A percentile compares a stretch with the other conserved stretches of the same genome.
Conservation (phyloP, 2,888 invertebrate genomes). For the Pyrrhia umbra region DNA sequence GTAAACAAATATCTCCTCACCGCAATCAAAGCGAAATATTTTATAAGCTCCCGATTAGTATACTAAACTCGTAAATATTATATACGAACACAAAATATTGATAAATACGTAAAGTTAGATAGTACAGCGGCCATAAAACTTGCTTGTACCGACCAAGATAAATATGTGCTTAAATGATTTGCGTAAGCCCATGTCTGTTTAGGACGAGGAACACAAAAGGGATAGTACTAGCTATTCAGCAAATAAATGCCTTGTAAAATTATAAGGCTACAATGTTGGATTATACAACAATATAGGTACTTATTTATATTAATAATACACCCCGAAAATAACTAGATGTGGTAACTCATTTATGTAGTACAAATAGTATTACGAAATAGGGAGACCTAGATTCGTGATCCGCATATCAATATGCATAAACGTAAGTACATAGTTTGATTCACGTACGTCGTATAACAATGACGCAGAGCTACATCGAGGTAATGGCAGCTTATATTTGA, state of each 20-base stretch:
- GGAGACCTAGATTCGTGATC: conserved; percentile 35
- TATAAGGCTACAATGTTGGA: conserved; percentile 24
- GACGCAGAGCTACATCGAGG: background rate
- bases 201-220: conserved; percentile 51
- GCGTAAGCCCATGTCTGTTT: conserved; percentile 60
- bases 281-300: conserved; percentile 17
- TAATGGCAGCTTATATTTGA: background rate
- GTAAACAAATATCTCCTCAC: background rate
- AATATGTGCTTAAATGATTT: conserved; percentile 62
- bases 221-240: conserved; percentile 30
- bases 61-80: conserved; percentile 14
- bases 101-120: conserved; percentile 35
- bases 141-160: conserved; percentile 53
- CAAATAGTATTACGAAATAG: conserved; percentile 8
- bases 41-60: background rate
- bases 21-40: background rate
- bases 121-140: conserved; percentile 34
- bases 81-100: conserved; percentile 26
- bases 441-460: conserved; percentile 15
- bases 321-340: background rate
- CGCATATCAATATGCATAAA: conserved; percentile 36
- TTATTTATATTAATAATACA: conserved; percentile 10
- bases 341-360: conserved; percentile 5
- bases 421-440: conserved; percentile 15
- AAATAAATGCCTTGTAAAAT: conserved; percentile 43